phyloP scores from a whole-genome alignment of 2,113 vertebrate genomes.

The Anguilla japonica region DNA sequence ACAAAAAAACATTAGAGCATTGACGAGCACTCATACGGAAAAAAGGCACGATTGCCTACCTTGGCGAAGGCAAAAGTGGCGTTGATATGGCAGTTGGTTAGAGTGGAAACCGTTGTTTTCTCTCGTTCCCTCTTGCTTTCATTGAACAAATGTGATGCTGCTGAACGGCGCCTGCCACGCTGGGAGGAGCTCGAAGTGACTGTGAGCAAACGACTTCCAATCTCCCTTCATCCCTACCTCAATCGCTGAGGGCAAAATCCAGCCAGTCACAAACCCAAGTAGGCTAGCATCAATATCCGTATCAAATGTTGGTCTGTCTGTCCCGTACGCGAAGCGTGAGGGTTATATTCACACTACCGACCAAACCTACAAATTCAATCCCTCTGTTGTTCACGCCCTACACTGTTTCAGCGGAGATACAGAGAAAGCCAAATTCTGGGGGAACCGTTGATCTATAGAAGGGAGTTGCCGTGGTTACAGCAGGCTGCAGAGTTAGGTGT shows the following conservation, averaged over 20 bases:
- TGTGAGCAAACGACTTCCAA: neutral
- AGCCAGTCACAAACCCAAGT: neutral
- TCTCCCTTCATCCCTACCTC: neutral
- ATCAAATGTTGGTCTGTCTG: neutral
- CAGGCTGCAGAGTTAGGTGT: neutral
- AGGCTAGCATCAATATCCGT: neutral
- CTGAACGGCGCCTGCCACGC: neutral
- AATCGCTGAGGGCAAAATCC: neutral
- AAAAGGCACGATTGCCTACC: neutral
- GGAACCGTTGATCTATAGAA: neutral
- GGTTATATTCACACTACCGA: neutral
- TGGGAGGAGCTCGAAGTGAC: neutral
- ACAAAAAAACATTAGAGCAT: neutral
- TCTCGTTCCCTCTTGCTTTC: neutral
- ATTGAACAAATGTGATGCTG: slow-evolving; percentile 6
- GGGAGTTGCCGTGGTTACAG: slow-evolving; percentile 12
- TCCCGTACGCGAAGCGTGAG: neutral
- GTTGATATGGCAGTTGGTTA: neutral
- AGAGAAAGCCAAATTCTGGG: neutral
- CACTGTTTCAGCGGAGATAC: neutral
- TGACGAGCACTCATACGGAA: neutral
- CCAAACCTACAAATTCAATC: neutral
- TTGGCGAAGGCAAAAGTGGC: neutral
- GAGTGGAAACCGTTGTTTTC: neutral
- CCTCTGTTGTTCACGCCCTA: neutral